Evolutionary conservation across 2,797 vertebrate genomes (phyloP).

Genomic region (Tiaroga cobitis): DNA sequence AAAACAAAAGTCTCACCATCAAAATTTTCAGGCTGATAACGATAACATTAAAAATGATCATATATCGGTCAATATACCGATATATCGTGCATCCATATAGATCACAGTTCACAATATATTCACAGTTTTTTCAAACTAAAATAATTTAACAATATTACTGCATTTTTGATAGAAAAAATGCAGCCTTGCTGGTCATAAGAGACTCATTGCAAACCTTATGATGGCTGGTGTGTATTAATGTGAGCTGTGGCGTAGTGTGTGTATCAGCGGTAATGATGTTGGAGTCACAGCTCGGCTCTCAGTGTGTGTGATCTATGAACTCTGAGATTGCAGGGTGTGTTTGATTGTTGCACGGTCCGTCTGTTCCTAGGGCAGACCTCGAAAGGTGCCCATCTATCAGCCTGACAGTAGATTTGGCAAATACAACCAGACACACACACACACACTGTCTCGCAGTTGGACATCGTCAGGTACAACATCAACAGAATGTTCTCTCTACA

Average conservation of each 20-base stretch:
- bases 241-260: background rate
- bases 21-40: no score
- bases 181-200: background rate
- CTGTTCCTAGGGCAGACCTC: constrained; percentile 31
- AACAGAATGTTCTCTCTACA: constrained; percentile 43
- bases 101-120: no score
- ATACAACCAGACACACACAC: background rate
- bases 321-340: constrained; percentile 2
- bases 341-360: constrained; percentile 34
- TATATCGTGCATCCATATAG: no score
- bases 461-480: constrained; percentile 31
- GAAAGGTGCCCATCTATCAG: constrained; percentile 47
- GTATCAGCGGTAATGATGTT: constrained; percentile 21
- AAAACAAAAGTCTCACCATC: no score
- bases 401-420: constrained; percentile 35
- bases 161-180: no score
- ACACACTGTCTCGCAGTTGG: background rate
- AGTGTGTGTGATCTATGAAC: constrained; percentile 31
- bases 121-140: no score
- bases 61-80: no score
- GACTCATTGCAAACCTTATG: no score
- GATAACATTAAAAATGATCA: no score
- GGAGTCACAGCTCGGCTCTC: constrained; percentile 25
- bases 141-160: no score
- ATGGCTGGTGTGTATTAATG: background rate